These are phyloP conservation scores for Parazoanthus swiftii DNA, from an alignment of 92 coral and sea anemone species.

Conservation along the genomic window DNA sequence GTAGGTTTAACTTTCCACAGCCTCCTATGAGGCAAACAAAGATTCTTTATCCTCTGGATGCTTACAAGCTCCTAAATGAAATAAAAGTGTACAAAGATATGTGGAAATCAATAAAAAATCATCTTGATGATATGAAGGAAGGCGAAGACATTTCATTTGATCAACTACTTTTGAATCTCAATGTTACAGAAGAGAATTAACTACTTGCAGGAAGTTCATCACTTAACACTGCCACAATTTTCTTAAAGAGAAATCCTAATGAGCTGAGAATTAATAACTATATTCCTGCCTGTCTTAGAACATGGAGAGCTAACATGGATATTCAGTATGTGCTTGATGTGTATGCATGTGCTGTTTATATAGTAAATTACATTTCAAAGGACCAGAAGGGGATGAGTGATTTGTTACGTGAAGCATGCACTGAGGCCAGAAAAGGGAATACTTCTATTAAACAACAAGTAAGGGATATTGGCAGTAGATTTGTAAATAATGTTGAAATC, in stretches of 20 bases:
- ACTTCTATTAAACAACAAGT: conserved; percentile 38
- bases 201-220: not conserved
- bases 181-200: conserved; percentile 31
- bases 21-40: conserved; percentile 1
- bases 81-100: conserved; percentile 3
- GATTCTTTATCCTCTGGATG: not conserved
- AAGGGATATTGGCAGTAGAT: no score
- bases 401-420: conserved; percentile 44
- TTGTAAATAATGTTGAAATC: no score
- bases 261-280: conserved; percentile 40
- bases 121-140: conserved; percentile 16
- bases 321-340: no score
- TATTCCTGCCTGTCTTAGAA: conserved; percentile 36
- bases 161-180: not conserved
- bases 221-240: conserved; percentile 34
- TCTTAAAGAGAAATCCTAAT: conserved; percentile 31
- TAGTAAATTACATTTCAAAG: not conserved
- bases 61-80: conserved; percentile 14
- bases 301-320: conserved; percentile 28
- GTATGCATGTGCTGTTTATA: no score
- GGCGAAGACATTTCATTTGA: no score
- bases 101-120: conserved; percentile 32
- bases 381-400: conserved; percentile 49
- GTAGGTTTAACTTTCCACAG: not conserved
- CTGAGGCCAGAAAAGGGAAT: conserved; percentile 56